A percentile compares a stretch with the other conserved stretches of the same genome.
Evolutionary conservation across 2,113 vertebrate genomes (phyloP).

Genomic region (Atlantisia rogersi): DNA sequence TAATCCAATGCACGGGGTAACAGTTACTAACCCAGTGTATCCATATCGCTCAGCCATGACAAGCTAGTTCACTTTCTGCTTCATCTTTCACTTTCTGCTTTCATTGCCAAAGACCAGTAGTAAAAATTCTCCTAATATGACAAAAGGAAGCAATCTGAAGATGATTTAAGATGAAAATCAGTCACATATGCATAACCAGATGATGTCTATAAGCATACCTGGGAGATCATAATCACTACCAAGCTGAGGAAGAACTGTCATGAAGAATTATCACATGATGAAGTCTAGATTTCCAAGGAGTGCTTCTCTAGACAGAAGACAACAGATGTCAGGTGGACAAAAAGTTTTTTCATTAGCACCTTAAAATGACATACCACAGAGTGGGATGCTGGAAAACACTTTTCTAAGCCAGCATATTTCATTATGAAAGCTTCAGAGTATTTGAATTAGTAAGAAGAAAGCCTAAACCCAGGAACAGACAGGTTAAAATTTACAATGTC

Average conservation of each 20-base stretch:
- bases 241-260: neutral
- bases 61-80: neutral
- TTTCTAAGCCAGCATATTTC: neutral
- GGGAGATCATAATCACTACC: neutral
- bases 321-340: neutral
- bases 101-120: neutral
- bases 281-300: neutral
- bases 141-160: neutral
- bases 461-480: neutral
- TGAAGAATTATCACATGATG: neutral
- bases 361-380: neutral
- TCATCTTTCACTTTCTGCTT: neutral
- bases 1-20: neutral
- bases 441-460: neutral
- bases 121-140: neutral
- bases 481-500: neutral
- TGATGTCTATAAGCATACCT: neutral
- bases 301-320: neutral
- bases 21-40: neutral
- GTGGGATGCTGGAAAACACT: neutral
- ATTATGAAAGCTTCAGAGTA: neutral
- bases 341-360: neutral
- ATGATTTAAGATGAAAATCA: neutral
- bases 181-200: neutral
- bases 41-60: neutral